Percentiles rank a stretch among this genome's conserved stretches.
Conservation (phyloP, 2,113 vertebrate genomes). For the Oryzias melastigma region DNA sequence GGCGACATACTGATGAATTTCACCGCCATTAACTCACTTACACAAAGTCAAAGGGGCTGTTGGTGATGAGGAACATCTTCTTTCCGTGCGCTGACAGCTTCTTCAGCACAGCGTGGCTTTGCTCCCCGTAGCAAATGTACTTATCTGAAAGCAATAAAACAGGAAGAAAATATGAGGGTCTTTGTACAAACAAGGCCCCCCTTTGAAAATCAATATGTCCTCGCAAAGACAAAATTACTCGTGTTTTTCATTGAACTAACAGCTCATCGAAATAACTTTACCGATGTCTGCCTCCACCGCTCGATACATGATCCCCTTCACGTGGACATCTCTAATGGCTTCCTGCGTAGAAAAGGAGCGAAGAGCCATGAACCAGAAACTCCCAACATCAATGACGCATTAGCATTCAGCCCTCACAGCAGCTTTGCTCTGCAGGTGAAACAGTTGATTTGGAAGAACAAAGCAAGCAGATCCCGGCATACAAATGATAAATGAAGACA, state of each 20-base stretch:
- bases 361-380: slow-evolving; percentile 36
- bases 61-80: slow-evolving; percentile 99
- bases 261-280: slow-evolving; percentile 58
- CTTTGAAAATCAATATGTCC: slow-evolving; percentile 8
- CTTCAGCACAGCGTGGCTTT: slow-evolving; percentile 90
- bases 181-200: not conserved
- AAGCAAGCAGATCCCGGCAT: slow-evolving; percentile 40
- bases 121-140: slow-evolving; percentile 93
- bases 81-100: slow-evolving; percentile 91
- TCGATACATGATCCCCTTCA: slow-evolving; percentile 95
- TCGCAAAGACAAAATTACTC: slow-evolving; percentile 11
- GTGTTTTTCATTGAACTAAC: not conserved
- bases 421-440: slow-evolving; percentile 44
- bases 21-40: slow-evolving; percentile 71
- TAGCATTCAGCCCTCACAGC: slow-evolving; percentile 48
- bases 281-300: slow-evolving; percentile 96
- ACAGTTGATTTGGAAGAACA: slow-evolving; percentile 43
- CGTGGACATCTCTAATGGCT: slow-evolving; percentile 93
- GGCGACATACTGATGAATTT: slow-evolving; percentile 24
- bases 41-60: slow-evolving; percentile 98
- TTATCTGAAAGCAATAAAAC: slow-evolving; percentile 77
- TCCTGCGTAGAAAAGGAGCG: slow-evolving; percentile 78
- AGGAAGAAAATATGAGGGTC: not conserved
- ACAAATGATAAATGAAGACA: slow-evolving; percentile 54
- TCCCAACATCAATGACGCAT: slow-evolving; percentile 28